Conservation (phyloP, 2,888 invertebrate genomes). For the Epinotia ramella region DNA sequence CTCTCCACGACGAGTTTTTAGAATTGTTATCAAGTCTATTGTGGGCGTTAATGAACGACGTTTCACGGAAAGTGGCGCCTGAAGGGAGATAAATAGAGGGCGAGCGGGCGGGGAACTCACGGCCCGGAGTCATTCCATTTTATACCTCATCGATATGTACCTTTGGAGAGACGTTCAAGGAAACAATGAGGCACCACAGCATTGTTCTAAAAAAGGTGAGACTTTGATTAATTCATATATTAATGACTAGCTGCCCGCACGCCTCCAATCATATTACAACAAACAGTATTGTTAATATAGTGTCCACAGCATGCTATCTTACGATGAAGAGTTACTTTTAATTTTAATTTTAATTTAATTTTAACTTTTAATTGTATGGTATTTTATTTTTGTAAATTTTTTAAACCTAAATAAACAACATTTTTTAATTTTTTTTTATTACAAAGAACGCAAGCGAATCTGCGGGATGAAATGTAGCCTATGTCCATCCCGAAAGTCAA, state of each 20-base stretch:
- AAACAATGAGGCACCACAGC: not conserved
- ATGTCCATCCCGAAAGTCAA: too few species aligned
- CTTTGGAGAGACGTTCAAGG: slow-evolving; percentile 2
- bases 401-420: too few species aligned
- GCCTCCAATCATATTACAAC: too few species aligned
- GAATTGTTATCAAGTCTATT: slow-evolving; percentile 74
- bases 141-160: slow-evolving; percentile 27
- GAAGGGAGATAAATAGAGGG: slow-evolving; percentile 62
- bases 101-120: slow-evolving; percentile 55
- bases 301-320: too few species aligned
- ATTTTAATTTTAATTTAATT: too few species aligned
- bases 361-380: too few species aligned
- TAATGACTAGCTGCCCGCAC: not conserved
- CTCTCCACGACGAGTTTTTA: slow-evolving; percentile 66
- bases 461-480: too few species aligned
- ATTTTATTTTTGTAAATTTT: too few species aligned
- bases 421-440: too few species aligned
- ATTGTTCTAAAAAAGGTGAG: not conserved
- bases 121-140: slow-evolving; percentile 52
- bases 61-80: slow-evolving; percentile 63
- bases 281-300: too few species aligned
- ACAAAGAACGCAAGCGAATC: too few species aligned
- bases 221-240: not conserved
- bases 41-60: slow-evolving; percentile 70
- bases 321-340: too few species aligned